Base-by-base conservation (phyloP, 1,140 invertebrate genomes). In the Bilobella aurantiaca region DNA sequence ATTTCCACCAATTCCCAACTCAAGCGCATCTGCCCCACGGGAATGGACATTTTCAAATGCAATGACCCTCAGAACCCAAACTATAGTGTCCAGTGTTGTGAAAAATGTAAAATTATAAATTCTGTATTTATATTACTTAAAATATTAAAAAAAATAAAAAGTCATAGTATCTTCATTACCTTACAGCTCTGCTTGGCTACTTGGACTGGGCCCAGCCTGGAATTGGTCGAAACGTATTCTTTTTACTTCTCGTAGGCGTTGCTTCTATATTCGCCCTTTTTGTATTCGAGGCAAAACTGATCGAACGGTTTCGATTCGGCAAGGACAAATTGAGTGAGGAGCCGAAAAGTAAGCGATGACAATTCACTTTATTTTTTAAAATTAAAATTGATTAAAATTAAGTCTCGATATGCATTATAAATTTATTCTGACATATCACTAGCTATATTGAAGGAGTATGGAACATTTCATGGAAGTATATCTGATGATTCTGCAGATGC, bases 211-310 rank as follows among this genome's bases (percentile, higher is more conserved):
- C 79, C 2, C 73, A 71, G n/a, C 76, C 78, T 31, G 83, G 82
- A 18, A 81, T 85, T 64, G 84, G 85, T 18, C 73, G 79, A n/a
- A 82, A 84, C 73, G 67, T 84, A 12, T 73, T 82, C 28, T 77
- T 78, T 63, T 73, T 85, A 61, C 73, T 77, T 23, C 64, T 80
- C 12, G 74, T 80, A 62, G 80, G 81, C 1, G 64, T 80, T 61
- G 3, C 81, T 1, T 83, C 78, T 70, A 77, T 81, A 57, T 63
- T 76, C 1, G 57, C 77, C 18, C 46, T 84, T 31, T 77, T 80
- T 60, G 64, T 83, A 12, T 75, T 82, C 21, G 82, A 84, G 72
- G 79, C 81, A 69, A 79, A 79, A 58, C 42, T 77, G 12, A 68
- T 74, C 32, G 65, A 74, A 25, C 62, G 53, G 68, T 16, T 68